phyloP scores from a whole-genome alignment of 2,113 vertebrate species.

The Gobio gobio region DNA sequence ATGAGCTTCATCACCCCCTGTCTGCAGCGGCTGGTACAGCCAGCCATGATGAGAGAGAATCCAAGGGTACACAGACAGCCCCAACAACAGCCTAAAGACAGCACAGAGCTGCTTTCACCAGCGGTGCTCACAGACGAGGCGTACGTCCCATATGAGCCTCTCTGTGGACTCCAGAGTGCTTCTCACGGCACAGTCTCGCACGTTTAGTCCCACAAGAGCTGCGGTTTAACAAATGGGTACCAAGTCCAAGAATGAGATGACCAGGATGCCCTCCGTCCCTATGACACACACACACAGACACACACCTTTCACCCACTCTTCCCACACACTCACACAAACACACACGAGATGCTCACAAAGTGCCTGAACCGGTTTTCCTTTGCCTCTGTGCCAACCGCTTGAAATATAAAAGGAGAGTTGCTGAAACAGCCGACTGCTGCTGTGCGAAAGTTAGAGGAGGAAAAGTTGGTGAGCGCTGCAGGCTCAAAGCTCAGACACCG shows the following conservation, averaged over 20 bases:
- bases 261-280: background rate
- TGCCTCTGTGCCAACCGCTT: background rate
- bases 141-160: conserved; percentile 15
- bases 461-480: conserved; percentile 59
- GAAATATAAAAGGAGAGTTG: background rate
- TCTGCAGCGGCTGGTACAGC: conserved; percentile 87
- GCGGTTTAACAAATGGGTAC: background rate
- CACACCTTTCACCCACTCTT: conserved; percentile 10
- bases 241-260: conserved; percentile 13
- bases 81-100: conserved; percentile 24
- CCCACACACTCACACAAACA: conserved; percentile 10
- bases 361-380: background rate
- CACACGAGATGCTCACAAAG: background rate
- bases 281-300: background rate
- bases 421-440: conserved; percentile 37
- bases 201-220: background rate
- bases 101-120: conserved; percentile 19
- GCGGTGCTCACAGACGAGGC: background rate
- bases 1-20: conserved; percentile 88
- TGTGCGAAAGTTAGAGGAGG: conserved; percentile 57
- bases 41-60: conserved; percentile 78
- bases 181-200: background rate
- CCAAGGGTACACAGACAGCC: background rate
- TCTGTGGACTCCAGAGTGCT: background rate
- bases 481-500: conserved; percentile 41